Evolutionary conservation across 2,797 vertebrate species (phyloP).

Genomic region (Malurus leucopterus): DNA sequence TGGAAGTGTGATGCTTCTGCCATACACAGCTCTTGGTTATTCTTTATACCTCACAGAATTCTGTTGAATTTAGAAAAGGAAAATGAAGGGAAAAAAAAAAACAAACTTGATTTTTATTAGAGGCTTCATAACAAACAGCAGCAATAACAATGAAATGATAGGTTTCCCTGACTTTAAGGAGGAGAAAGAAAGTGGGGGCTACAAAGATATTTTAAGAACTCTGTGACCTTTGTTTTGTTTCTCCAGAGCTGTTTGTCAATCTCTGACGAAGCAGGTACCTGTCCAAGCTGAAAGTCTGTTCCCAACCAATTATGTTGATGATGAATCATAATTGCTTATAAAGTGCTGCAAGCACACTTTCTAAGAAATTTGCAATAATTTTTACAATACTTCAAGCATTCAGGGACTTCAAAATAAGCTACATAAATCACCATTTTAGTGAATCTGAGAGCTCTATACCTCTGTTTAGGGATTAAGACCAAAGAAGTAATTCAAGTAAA

Average conservation of each 20-base stretch:
- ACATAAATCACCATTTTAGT: slow-evolving; percentile 6
- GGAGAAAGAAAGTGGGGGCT: not conserved
- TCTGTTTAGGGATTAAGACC: slow-evolving; percentile 43
- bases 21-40: not conserved
- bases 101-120: not conserved
- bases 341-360: not conserved
- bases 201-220: not conserved
- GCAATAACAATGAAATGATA: not conserved
- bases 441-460: not conserved
- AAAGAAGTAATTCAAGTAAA: slow-evolving; percentile 49
- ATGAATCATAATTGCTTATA: not conserved
- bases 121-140: not conserved
- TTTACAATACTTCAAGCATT: not conserved
- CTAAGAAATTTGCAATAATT: slow-evolving; percentile 1
- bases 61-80: not conserved
- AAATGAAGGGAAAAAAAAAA: not conserved
- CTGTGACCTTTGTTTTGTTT: not conserved
- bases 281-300: not conserved
- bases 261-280: not conserved
- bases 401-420: slow-evolving; percentile 13
- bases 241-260: not conserved
- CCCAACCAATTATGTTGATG: not conserved
- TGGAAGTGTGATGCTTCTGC: not conserved
- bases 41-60: not conserved
- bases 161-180: not conserved